Conservation (phyloP, 2,113 vertebrate species). For the Datnioides undecimradiatus region DNA sequence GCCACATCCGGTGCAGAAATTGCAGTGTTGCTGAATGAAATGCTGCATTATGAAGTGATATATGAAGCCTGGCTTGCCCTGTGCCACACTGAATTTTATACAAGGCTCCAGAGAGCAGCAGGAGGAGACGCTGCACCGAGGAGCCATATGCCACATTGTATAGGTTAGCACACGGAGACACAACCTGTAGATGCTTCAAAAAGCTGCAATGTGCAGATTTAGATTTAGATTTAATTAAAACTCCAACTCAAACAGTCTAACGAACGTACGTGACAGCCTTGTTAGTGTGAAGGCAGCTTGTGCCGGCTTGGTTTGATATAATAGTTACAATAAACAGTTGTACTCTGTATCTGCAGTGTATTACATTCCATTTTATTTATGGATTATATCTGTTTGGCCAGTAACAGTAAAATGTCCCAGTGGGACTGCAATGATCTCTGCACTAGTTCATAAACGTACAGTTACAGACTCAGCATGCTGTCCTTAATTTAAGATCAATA, state of each 20-base stretch:
- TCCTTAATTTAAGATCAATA: background rate
- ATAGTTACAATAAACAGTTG: too few relatives aligned
- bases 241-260: background rate
- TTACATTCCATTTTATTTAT: too few relatives aligned
- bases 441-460: background rate
- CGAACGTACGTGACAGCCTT: background rate
- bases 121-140: slow-evolving; percentile 35
- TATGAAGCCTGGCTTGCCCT: slow-evolving; percentile 29
- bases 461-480: background rate
- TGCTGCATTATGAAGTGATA: slow-evolving; percentile 30
- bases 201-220: background rate
- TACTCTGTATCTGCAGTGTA: background rate
- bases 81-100: slow-evolving; percentile 36
- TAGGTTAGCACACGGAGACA: slow-evolving; percentile 60
- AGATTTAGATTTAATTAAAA: background rate
- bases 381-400: background rate
- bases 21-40: slow-evolving; percentile 24
- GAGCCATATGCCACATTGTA: slow-evolving; percentile 56
- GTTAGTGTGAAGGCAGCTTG: background rate
- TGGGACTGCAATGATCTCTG: background rate
- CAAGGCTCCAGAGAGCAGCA: slow-evolving; percentile 22
- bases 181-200: background rate
- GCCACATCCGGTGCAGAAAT: slow-evolving; percentile 6
- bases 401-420: background rate
- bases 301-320: background rate